A percentile compares a stretch with the other conserved stretches of the same genome.
These are phyloP conservation scores for Tonatia bakeri DNA, from an alignment of 2,113 vertebrate species.

Conservation along the genomic window DNA sequence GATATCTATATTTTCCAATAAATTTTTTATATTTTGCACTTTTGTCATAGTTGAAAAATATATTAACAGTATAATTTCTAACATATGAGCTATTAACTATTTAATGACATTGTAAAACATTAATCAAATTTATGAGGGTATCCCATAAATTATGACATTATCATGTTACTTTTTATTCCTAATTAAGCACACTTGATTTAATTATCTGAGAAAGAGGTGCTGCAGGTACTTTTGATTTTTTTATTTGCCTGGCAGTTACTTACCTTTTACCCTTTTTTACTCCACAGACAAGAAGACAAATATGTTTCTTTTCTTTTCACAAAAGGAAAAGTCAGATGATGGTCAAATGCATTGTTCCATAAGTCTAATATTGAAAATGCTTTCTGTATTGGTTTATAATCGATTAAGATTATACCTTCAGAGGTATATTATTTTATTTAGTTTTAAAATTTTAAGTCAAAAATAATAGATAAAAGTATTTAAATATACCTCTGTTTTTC, in stretches of 20 bases:
- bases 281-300: background rate
- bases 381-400: background rate
- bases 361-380: background rate
- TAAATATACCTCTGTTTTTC: background rate
- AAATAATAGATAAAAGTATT: background rate
- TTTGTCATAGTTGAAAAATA: constrained; percentile 41
- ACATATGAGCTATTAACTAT: constrained; percentile 59
- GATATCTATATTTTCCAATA: constrained; percentile 37
- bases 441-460: background rate
- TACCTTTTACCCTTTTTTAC: constrained; percentile 42
- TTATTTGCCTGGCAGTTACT: constrained; percentile 34
- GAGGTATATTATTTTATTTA: background rate
- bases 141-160: constrained; percentile 1
- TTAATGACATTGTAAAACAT: constrained; percentile 61
- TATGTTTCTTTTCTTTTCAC: background rate
- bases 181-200: constrained; percentile 62
- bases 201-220: constrained; percentile 46
- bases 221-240: constrained; percentile 2
- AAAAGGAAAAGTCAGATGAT: background rate
- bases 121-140: constrained; percentile 56
- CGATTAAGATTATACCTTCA: background rate
- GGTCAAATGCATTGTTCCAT: background rate
- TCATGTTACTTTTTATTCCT: constrained; percentile 44
- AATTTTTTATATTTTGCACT: constrained; percentile 44
- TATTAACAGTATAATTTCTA: constrained; percentile 44